phyloP scores from a whole-genome alignment of 2,797 vertebrate species.

The Orientallactaga sibirica region DNA sequence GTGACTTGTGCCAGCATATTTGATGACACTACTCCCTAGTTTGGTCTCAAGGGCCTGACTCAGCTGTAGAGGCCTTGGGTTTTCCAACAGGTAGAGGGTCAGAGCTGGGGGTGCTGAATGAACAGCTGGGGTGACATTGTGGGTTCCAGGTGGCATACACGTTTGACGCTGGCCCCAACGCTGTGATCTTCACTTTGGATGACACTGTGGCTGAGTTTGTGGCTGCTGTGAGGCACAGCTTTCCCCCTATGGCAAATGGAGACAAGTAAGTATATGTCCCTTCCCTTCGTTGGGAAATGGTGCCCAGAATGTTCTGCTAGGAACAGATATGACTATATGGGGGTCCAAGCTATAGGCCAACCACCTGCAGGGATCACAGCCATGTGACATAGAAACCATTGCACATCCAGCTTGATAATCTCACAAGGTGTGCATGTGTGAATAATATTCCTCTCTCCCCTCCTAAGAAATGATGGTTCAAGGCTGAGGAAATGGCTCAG shows the following conservation, averaged over 20 bases:
- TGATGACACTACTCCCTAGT: neutral
- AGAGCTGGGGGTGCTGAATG: too few species aligned
- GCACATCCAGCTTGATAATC: neutral
- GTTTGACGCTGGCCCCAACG: slow-evolving; percentile 97
- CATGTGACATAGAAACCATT: too few species aligned
- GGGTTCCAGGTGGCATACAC: slow-evolving; percentile 93
- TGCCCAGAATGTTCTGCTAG: neutral
- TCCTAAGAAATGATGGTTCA: neutral
- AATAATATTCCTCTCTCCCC: neutral
- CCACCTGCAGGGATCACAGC: neutral
- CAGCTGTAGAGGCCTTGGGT: neutral
- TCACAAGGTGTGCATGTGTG: neutral
- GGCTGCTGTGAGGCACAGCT: slow-evolving; percentile 91
- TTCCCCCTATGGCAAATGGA: slow-evolving; percentile 92
- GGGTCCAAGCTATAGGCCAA: too few species aligned
- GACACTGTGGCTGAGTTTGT: slow-evolving; percentile 93
- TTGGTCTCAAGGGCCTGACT: neutral
- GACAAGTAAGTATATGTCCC: slow-evolving; percentile 89
- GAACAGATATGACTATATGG: too few species aligned
- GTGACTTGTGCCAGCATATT: neutral
- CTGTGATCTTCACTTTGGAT: slow-evolving; percentile 93
- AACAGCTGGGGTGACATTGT: accelerated
- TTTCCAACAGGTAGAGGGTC: neutral
- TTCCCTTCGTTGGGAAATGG: neutral
- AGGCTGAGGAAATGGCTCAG: too few species aligned